Evolutionary conservation across 2,797 vertebrate genomes (phyloP).

Genomic region (Phalanger gymnotis): DNA sequence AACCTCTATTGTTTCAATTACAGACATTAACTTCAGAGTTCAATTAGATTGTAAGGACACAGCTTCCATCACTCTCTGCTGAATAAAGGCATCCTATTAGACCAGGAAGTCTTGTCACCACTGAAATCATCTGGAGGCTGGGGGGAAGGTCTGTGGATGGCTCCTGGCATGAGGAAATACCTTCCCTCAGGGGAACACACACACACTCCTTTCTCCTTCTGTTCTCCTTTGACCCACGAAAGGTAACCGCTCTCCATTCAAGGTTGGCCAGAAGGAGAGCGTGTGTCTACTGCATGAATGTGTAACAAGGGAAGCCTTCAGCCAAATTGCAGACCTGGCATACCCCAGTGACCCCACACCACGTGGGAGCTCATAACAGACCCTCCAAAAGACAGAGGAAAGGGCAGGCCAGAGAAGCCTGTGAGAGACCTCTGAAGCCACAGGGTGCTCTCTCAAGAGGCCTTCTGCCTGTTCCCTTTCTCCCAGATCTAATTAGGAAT

Average conservation of each 20-base stretch:
- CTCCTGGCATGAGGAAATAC: neutral
- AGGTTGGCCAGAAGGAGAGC: neutral
- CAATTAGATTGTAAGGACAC: constrained; percentile 36
- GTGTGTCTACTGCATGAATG: too few relatives aligned
- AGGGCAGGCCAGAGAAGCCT: too few relatives aligned
- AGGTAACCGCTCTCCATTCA: neutral
- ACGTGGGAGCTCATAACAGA: neutral
- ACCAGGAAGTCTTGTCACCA: neutral
- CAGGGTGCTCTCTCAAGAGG: too few relatives aligned
- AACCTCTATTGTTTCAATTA: constrained; percentile 30
- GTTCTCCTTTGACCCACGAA: neutral
- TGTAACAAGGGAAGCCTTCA: neutral
- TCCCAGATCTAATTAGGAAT: neutral
- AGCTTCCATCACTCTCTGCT: constrained; percentile 38
- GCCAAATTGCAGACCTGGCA: neutral
- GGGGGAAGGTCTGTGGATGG: too few relatives aligned
- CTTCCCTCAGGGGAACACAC: neutral
- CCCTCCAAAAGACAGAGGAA: neutral
- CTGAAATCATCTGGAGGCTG: neutral
- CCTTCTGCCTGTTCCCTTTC: neutral
- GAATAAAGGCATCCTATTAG: constrained; percentile 49
- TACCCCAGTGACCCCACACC: neutral
- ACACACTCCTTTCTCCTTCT: neutral
- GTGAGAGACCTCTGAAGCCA: too few relatives aligned
- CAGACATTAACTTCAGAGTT: constrained; percentile 49